A percentile compares a stretch with the other conserved stretches of the same genome.
These are phyloP conservation scores for Perodicticus potto DNA, from an alignment of 2,797 vertebrate species.

Conservation along the genomic window DNA sequence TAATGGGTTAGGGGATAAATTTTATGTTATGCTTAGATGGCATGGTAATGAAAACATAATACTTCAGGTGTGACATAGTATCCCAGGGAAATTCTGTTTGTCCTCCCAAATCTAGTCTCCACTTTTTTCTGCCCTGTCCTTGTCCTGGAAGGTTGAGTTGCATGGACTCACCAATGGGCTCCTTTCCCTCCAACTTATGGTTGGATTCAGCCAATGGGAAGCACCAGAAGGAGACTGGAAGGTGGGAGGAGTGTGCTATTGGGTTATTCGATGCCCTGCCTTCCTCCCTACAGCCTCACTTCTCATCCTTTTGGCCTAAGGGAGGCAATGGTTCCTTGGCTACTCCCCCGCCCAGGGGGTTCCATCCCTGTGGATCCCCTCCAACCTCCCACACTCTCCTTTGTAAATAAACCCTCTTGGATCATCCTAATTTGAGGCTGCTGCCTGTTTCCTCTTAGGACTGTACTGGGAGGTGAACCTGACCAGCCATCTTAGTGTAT, in stretches of 20 bases:
- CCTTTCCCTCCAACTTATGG: not conserved
- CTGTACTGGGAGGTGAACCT: not conserved
- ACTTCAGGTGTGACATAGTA: not conserved
- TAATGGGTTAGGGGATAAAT: too few relatives aligned
- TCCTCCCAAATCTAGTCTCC: not conserved
- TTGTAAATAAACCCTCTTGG: not conserved
- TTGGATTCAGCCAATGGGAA: not conserved
- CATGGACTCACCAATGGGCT: too few relatives aligned
- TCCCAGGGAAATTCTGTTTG: not conserved
- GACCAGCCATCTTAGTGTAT: too few relatives aligned
- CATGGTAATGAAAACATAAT: rapidly evolving
- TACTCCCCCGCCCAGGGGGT: too few relatives aligned
- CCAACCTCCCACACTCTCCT: not conserved
- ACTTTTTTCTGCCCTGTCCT: not conserved
- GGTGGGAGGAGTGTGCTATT: not conserved
- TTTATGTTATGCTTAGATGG: not conserved
- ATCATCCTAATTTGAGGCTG: not conserved
- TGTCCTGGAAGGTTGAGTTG: not conserved
- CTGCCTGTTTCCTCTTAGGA: not conserved
- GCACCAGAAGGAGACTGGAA: not conserved
- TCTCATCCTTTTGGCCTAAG: not conserved
- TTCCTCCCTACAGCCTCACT: not conserved
- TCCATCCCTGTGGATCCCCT: too few relatives aligned
- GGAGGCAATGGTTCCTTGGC: not conserved
- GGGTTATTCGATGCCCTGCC: not conserved